Percentiles rank a stretch among this genome's conserved stretches.
Evolutionary conservation across 2,888 invertebrate species (phyloP).

Genomic region (Apantesis nais): DNA sequence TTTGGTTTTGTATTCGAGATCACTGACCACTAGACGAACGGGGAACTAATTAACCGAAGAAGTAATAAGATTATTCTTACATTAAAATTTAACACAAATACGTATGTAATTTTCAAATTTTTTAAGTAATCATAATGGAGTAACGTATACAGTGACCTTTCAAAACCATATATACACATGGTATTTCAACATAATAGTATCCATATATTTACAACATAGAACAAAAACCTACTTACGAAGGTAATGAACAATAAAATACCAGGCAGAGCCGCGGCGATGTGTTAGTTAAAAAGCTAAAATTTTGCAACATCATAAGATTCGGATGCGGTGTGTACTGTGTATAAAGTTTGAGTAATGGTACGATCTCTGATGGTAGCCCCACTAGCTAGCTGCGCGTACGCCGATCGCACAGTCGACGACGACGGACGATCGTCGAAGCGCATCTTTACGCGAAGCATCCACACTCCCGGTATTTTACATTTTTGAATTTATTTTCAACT

Average conservation of each 20-base stretch:
- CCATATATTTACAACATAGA: not conserved
- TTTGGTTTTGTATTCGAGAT: no score
- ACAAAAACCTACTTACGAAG: not conserved
- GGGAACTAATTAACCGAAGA: no score
- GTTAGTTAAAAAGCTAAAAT: slow-evolving; percentile 33
- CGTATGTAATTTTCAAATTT: not conserved
- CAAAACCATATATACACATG: not conserved
- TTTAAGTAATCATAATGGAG: not conserved
- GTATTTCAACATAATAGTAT: not conserved
- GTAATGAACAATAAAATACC: not conserved
- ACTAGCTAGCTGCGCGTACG: slow-evolving; percentile 47
- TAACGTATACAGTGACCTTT: not conserved
- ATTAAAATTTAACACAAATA: not conserved
- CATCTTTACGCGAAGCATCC: slow-evolving; percentile 58
- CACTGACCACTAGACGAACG: no score
- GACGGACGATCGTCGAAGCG: slow-evolving; percentile 61
- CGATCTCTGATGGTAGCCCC: slow-evolving; percentile 46
- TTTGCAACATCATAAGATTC: slow-evolving; percentile 48
- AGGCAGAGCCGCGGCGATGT: slow-evolving; percentile 21
- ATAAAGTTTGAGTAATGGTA: slow-evolving; percentile 57
- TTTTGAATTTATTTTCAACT: slow-evolving; percentile 37
- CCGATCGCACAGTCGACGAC: slow-evolving; percentile 59
- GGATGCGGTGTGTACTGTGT: slow-evolving; percentile 42
- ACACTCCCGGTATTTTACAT: slow-evolving; percentile 49
- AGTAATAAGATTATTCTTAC: no score